A percentile compares a stretch with the other conserved stretches of the same genome.
phyloP scores from a whole-genome alignment of 2,888 invertebrate species.

The Coleophora deauratella region DNA sequence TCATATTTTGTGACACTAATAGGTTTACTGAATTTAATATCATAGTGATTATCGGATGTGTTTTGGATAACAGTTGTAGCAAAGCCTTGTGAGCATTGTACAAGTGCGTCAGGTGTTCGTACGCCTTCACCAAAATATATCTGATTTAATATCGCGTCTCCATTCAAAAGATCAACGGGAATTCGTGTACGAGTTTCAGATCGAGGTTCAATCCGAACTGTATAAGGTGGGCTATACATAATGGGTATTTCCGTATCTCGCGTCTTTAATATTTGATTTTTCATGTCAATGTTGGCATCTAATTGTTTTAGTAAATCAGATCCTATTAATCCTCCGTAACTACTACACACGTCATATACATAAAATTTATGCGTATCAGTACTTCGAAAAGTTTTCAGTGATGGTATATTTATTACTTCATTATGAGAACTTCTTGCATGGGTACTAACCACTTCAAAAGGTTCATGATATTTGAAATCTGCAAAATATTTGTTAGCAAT shows the following conservation, averaged over 20 bases:
- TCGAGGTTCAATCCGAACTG: background rate
- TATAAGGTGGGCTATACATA: constrained; percentile 9
- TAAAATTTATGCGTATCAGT: constrained; percentile 14
- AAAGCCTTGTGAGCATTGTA: constrained; percentile 7
- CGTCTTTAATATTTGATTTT: constrained; percentile 4
- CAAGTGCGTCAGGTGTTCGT: constrained; percentile 10
- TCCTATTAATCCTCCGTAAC: constrained; percentile 16
- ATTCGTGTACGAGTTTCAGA: background rate
- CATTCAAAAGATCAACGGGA: constrained; percentile 1
- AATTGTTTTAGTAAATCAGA: constrained; percentile 12
- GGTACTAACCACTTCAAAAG: too few relatives aligned
- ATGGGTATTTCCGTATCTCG: constrained; percentile 10
- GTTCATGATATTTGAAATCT: too few relatives aligned
- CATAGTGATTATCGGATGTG: background rate
- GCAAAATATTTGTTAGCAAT: too few relatives aligned
- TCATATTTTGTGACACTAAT: constrained; percentile 1
- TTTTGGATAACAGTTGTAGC: constrained; percentile 9
- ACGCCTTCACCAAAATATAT: constrained; percentile 5
- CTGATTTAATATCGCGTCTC: constrained; percentile 8
- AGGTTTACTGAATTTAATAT: constrained; percentile 4
- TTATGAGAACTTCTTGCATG: constrained; percentile 7
- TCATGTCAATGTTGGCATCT: constrained; percentile 9
- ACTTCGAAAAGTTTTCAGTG: constrained; percentile 6
- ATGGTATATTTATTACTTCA: constrained; percentile 6
- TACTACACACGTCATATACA: constrained; percentile 12